Conservation (phyloP, 2,113 vertebrate genomes). For the Oxyura jamaicensis region DNA sequence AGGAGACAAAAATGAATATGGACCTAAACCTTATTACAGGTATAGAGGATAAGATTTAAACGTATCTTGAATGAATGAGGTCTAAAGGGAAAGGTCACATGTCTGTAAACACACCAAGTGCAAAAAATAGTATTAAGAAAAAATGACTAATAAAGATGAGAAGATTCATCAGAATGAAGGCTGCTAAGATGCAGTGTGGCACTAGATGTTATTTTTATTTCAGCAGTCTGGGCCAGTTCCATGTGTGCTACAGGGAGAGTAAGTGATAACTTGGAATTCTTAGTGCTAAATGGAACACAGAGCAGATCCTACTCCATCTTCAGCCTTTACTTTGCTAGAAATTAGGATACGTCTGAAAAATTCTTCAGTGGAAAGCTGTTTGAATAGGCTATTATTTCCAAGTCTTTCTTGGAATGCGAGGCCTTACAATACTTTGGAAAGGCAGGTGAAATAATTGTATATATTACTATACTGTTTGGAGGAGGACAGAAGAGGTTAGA, state of each 20-base stretch:
- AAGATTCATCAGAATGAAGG: background rate
- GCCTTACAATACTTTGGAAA: background rate
- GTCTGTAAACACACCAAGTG: background rate
- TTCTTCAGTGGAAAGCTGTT: background rate
- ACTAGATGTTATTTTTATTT: background rate
- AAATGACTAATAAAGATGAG: background rate
- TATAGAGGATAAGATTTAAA: background rate
- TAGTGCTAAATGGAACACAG: background rate
- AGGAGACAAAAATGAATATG: background rate
- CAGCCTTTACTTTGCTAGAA: background rate
- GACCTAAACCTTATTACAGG: background rate
- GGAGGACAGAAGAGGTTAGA: background rate
- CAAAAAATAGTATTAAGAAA: background rate
- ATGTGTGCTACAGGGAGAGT: background rate
- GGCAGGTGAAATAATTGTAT: background rate
- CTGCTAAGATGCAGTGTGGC: background rate
- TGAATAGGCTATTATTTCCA: background rate
- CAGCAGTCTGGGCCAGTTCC: background rate
- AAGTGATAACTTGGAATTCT: background rate
- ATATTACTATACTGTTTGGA: background rate
- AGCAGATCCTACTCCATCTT: background rate
- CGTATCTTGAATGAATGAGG: background rate
- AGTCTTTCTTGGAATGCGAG: background rate
- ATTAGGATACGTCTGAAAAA: background rate
- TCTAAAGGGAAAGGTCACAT: background rate